phyloP scores from a whole-genome alignment of 2,797 vertebrate genomes.

The Melanotaenia boesemani region DNA sequence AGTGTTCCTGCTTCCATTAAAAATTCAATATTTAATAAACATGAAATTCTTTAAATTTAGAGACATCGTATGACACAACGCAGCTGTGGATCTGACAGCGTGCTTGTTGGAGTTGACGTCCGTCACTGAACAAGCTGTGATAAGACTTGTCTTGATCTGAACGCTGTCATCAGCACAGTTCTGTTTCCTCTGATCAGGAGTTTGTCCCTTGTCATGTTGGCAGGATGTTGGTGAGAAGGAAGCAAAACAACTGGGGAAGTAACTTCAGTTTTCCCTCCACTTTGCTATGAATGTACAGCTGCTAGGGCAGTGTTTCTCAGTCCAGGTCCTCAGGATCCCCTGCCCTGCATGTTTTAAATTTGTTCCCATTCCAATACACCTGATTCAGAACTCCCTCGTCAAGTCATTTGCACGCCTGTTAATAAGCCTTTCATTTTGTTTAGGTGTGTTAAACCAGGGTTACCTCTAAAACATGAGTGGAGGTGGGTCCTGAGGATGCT shows the following conservation, averaged over 20 bases:
- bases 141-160: conserved; percentile 2
- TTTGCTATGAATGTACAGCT: background rate
- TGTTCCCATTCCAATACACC: too few relatives aligned
- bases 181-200: background rate
- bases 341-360: too few relatives aligned
- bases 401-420: too few relatives aligned
- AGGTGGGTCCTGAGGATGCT: too few relatives aligned
- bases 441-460: too few relatives aligned
- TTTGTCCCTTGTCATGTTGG: background rate
- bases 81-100: conserved; percentile 3
- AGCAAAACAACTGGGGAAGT: background rate
- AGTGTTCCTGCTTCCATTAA: background rate
- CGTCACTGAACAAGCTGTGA: background rate
- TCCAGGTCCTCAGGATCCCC: too few relatives aligned
- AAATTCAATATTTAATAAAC: background rate
- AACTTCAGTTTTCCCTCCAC: background rate
- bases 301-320: background rate
- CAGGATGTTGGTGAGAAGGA: background rate
- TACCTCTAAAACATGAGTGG: too few relatives aligned
- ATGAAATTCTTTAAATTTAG: background rate
- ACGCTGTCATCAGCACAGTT: background rate
- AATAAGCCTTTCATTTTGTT: too few relatives aligned
- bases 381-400: too few relatives aligned
- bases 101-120: conserved; percentile 19
- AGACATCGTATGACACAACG: conserved; percentile 5